Evolutionary conservation across 2,888 invertebrate species (phyloP).

Genomic region (Marasmarcha lunaedactyla): DNA sequence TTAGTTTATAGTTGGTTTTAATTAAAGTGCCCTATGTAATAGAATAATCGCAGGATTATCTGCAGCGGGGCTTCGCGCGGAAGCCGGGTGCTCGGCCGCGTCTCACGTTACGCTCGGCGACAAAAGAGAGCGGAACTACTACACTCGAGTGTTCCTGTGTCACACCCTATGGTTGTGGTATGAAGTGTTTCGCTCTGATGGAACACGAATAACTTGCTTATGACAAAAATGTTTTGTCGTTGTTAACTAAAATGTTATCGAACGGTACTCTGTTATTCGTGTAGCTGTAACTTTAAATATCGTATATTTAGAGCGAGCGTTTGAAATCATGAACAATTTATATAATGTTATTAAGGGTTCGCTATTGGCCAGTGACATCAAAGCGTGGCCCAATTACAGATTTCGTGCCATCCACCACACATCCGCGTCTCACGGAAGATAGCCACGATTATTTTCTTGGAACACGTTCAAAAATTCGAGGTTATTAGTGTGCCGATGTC

Average conservation of each 20-base stretch:
- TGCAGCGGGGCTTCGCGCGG: conserved; percentile 58
- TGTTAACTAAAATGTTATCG: no score
- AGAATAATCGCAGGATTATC: conserved; percentile 40
- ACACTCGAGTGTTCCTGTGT: conserved; percentile 39
- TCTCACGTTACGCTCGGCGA: conserved; percentile 49
- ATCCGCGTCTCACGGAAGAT: conserved; percentile 46
- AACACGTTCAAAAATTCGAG: conserved; percentile 47
- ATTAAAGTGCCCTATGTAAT: conserved; percentile 18
- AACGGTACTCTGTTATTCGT: no score
- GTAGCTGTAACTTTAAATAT: no score
- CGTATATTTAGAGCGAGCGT: no score
- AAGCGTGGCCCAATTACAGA: conserved; percentile 19
- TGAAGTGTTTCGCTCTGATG: no score
- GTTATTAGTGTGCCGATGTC: conserved; percentile 27
- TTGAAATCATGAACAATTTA: no score
- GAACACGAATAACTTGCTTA: no score
- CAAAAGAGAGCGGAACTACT: conserved; percentile 54
- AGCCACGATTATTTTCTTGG: conserved; percentile 42
- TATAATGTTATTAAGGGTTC: no score
- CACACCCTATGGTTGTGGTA: no score
- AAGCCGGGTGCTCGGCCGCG: conserved; percentile 38
- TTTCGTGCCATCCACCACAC: conserved; percentile 39
- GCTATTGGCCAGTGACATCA: conserved; percentile 11
- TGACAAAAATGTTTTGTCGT: no score
- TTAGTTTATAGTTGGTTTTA: neutral